phyloP scores from a whole-genome alignment of 2,888 invertebrate species.

The Lordiphosa fenestrarum region DNA sequence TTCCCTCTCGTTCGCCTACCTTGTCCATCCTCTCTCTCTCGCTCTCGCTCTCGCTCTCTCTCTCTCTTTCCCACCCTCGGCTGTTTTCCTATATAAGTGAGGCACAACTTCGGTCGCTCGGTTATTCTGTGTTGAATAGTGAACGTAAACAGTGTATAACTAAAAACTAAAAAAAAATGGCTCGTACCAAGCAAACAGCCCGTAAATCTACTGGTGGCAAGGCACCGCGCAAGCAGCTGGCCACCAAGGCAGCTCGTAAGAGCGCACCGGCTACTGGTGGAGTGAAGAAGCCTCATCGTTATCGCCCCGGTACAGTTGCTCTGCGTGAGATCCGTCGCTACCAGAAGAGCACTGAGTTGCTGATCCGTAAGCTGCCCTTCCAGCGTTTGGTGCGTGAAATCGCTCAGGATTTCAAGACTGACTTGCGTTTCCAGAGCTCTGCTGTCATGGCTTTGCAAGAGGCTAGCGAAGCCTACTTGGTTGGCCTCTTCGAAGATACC shows the following conservation, averaged over 20 bases:
- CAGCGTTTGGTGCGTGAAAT: slow-evolving; percentile 97
- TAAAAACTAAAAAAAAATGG: not conserved
- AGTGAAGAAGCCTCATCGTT: slow-evolving; percentile 29
- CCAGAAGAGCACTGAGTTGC: slow-evolving; percentile 96
- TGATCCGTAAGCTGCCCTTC: slow-evolving; percentile 96
- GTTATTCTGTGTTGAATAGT: slow-evolving; percentile 79
- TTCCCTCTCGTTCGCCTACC: too few relatives aligned
- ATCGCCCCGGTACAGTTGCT: slow-evolving; percentile 80
- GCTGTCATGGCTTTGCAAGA: slow-evolving; percentile 33
- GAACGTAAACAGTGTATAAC: slow-evolving; percentile 16
- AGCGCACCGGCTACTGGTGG: slow-evolving; percentile 30
- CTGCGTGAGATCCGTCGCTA: slow-evolving; percentile 97
- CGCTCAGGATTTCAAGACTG: slow-evolving; percentile 97
- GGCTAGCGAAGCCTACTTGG: slow-evolving; percentile 28
- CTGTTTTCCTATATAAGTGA: too few relatives aligned
- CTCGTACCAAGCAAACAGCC: slow-evolving; percentile 3
- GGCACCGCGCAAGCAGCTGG: slow-evolving; percentile 35
- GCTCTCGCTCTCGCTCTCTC: too few relatives aligned
- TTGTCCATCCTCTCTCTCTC: too few relatives aligned
- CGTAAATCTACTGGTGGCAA: slow-evolving; percentile 31
- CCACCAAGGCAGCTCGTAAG: slow-evolving; percentile 35
- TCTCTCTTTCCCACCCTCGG: too few relatives aligned
- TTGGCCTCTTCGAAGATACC: slow-evolving; percentile 23
- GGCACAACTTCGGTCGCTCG: too few relatives aligned
- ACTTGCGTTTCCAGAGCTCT: slow-evolving; percentile 83